A percentile compares a stretch with the other conserved stretches of the same genome.
These are phyloP conservation scores for Torymus texanus DNA, from an alignment of 2,888 invertebrate species.

Conservation along the genomic window DNA sequence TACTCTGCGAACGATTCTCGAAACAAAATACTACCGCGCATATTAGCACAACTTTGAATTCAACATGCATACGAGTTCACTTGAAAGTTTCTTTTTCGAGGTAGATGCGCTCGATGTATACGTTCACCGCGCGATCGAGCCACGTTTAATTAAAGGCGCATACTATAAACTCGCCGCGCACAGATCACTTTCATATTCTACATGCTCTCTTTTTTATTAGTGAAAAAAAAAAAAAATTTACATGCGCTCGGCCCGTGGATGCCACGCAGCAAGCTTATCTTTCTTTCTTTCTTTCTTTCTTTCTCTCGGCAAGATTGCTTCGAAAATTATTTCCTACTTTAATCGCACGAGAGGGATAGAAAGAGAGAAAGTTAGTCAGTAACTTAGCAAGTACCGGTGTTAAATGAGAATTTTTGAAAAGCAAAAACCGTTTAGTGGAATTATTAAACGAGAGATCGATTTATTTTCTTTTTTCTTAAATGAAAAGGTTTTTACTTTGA, in stretches of 20 bases:
- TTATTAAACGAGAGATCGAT: no score
- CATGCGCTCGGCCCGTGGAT: neutral
- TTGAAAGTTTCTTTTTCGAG: no score
- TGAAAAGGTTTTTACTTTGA: no score
- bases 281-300: neutral
- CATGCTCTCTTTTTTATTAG: neutral
- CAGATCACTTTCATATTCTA: slow-evolving; percentile 1
- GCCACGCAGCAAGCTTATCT: neutral
- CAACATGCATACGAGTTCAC: no score
- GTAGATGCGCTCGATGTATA: slow-evolving; percentile 3
- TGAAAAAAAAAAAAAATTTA: neutral
- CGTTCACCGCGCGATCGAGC: neutral
- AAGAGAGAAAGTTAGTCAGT: slow-evolving; percentile 22
- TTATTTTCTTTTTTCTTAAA: no score
- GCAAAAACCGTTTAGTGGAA: no score
- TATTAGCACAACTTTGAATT: no score
- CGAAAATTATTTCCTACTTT: slow-evolving; percentile 26
- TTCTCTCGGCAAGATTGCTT: neutral
- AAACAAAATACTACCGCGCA: no score
- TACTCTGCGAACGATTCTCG: no score
- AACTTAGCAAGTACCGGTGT: no score
- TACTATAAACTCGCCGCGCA: no score
- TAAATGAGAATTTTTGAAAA: no score
- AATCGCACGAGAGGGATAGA: neutral
- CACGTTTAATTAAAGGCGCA: slow-evolving; percentile 9